Base-by-base conservation (phyloP, 2,888 invertebrate genomes). In the Morpho achilles region DNA sequence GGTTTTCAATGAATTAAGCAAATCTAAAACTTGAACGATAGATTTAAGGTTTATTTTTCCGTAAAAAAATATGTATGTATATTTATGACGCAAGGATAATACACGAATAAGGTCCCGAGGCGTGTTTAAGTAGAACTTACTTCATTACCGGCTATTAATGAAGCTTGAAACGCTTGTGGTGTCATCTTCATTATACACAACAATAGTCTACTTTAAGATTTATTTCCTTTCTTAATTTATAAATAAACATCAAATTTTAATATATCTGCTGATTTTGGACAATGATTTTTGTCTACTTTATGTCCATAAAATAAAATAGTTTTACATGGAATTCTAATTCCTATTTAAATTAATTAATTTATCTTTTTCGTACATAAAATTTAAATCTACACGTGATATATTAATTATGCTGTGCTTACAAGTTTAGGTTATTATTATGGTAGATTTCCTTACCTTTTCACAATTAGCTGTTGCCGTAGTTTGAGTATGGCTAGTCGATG, bases 401-500 rank as follows among this genome's bases (percentile, higher is more conserved):
- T 32, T 32, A 32, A 32, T 32, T 32, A 5, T 32, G 4, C 5
- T 32, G 32, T 32, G 32, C 32, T 32, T 32, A 32, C 5, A 32
- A 32, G 32, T 32, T 32, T 32, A 3, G 32, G 32, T 3, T 32
- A 32, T 32, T 32, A 32, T 32, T 32, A 32, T 32, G 32, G 3
- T 32, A 16, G 32, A 45, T 5, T n/a, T 10, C 2, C 86, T 92
- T 81, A 93, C 93, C 84, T 91, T 90, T 63, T 94, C 94, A 79
- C 94, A 92, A 66, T 96, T 94, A 39, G 96, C 94, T 52, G 96
- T 95, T 54, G 96, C 95, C 68, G 96, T 96, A 8, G 96, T 96
- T 82, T 95, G 95, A 59, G 95, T 95, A 79, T 95, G 95, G 77
- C 96, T 96, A 54, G 96, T 96, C 52, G 96, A 96, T 67, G 96